Conservation (phyloP, 2,113 vertebrate species). For the Callionymus lyra region DNA sequence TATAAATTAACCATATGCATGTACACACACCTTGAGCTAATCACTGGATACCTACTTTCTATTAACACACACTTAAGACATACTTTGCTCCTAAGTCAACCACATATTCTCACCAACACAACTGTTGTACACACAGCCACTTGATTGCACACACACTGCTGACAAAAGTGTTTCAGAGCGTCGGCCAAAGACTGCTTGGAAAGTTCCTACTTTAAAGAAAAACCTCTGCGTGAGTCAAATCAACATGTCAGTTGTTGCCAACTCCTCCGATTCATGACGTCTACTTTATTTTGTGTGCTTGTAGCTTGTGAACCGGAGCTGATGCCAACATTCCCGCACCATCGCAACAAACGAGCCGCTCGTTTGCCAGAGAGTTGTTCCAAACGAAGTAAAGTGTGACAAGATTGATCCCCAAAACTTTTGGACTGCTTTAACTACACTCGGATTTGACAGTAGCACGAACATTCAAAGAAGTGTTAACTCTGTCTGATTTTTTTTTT, state of each 20-base stretch:
- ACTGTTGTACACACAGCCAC: not conserved
- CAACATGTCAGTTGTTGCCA: fast-evolving
- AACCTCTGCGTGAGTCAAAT: slow-evolving; percentile 83
- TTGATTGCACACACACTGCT: not conserved
- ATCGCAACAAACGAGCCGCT: slow-evolving; percentile 80
- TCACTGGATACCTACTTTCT: no score
- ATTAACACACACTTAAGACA: no score
- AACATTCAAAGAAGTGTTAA: not conserved
- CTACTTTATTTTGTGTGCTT: not conserved
- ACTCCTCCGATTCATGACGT: not conserved
- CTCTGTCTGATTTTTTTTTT: not conserved
- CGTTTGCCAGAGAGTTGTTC: slow-evolving; percentile 48
- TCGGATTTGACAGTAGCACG: not conserved
- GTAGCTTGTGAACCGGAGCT: slow-evolving; percentile 88
- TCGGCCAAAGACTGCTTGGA: slow-evolving; percentile 83
- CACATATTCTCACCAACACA: not conserved
- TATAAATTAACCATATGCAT: no score
- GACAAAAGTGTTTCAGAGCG: slow-evolving; percentile 59
- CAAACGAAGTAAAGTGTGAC: slow-evolving; percentile 78
- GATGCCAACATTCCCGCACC: slow-evolving; percentile 97
- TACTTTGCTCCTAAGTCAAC: no score
- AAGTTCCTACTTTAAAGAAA: slow-evolving; percentile 97
- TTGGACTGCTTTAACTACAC: no score
- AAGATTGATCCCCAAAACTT: not conserved
- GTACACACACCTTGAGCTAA: not conserved